Evolutionary conservation across 2,888 invertebrate genomes (phyloP).

Genomic region (Limnephilus auricula): DNA sequence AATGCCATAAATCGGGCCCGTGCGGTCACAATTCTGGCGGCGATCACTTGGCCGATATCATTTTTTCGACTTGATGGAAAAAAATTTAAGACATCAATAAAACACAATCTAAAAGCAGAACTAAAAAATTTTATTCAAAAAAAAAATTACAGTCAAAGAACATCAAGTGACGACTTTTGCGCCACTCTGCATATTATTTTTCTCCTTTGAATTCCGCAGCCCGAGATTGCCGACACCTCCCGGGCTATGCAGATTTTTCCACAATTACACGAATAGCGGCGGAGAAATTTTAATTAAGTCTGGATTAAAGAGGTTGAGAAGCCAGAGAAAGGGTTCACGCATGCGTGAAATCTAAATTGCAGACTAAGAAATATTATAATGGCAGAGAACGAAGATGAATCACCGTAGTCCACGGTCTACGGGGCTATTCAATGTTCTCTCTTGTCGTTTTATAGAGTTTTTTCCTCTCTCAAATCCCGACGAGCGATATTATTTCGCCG

Average conservation of each 20-base stretch:
- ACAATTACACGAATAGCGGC: constrained; percentile 54
- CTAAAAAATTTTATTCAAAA: too few relatives aligned
- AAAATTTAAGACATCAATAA: too few relatives aligned
- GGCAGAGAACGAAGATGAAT: constrained; percentile 36
- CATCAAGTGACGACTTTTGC: too few relatives aligned
- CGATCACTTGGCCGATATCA: too few relatives aligned
- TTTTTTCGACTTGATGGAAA: too few relatives aligned
- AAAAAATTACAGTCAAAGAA: too few relatives aligned
- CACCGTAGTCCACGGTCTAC: neutral
- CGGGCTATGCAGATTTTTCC: constrained; percentile 43
- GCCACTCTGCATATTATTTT: too few relatives aligned
- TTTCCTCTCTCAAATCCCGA: neutral
- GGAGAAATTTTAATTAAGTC: constrained; percentile 62
- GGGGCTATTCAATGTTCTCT: neutral
- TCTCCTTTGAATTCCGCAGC: constrained; percentile 36
- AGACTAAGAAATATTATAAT: constrained; percentile 45
- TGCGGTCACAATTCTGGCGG: too few relatives aligned
- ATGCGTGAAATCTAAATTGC: constrained; percentile 61
- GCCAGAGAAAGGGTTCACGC: constrained; percentile 53
- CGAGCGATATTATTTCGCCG: neutral
- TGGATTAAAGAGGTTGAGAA: constrained; percentile 57
- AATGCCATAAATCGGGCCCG: too few relatives aligned
- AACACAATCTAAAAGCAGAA: too few relatives aligned
- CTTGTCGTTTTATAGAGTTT: neutral
- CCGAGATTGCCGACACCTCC: neutral